Evolutionary conservation across 2,797 vertebrate species (phyloP), one percentile per base, ranked within the genome.

Genomic region (Semaprochilodus insignis): DNA sequence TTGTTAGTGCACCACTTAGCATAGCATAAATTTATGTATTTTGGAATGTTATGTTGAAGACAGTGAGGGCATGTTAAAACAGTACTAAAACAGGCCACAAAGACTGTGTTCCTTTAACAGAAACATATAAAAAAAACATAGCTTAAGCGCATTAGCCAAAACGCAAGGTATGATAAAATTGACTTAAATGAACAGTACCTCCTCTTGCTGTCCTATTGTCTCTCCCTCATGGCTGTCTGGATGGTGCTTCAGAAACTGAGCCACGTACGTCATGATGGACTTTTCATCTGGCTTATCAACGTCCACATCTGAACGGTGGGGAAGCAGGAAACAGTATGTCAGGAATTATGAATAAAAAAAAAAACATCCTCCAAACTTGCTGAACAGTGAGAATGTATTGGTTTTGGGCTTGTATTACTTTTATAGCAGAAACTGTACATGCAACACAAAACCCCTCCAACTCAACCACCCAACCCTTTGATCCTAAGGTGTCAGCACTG

Each of bases 271-370:
- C 98, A 99, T 99, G 60, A 99, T 94, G 77, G 97, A 99, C 91
- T 99, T 99, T 89, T 99, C 98, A 90, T 99, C 98, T 16, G 98
- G 98, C 67, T 99, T 99, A 89, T 99, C 97, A 80, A 99, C 98
- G 78, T 99, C 98, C 15, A 99, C 97, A 90, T 99, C 98, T 99
- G 91, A 77, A 87, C 54, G 21, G 63, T 36, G 63, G 70, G 54
- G 34, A 31, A 25, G 88, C 0, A 40, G 19, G 40, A 34, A 54
- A 74, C 19, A 17, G 55, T 25, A 71, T 3, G 16, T 67, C 34
- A 27, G 36, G 15, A 65, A n/a, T 8, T 5, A 48, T 14, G n/a
- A n/a, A n/a, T n/a, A n/a, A 23, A 36, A 13, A 60, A n/a, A 60
- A 23, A 60, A 23, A 11, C 31, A 31, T 31, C 31, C 31, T 31